A percentile compares a stretch with the other conserved stretches of the same genome.
Evolutionary conservation across 2,888 invertebrate species (phyloP).

Genomic region (Drosophila mettleri): DNA sequence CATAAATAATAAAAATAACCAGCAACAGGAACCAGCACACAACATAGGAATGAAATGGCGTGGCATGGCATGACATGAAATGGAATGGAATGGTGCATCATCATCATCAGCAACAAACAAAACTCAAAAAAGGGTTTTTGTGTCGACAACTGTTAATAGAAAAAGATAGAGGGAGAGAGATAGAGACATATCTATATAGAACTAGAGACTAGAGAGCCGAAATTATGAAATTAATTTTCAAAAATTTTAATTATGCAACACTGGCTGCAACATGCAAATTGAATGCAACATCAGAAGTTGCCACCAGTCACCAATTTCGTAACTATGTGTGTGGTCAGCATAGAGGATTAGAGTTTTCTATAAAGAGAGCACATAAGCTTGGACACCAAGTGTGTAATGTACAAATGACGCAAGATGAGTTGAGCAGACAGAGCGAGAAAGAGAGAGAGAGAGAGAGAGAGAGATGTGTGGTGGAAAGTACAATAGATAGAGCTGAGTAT

Average conservation of each 20-base stretch:
- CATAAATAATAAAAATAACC: conserved; percentile 77
- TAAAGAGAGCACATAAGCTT: background rate
- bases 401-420: background rate
- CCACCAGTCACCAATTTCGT: conserved; percentile 17
- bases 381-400: background rate
- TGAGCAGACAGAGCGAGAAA: background rate
- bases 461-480: background rate
- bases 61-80: background rate
- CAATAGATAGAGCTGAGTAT: background rate
- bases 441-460: background rate
- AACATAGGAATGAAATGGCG: conserved; percentile 4
- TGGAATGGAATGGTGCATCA: conserved; percentile 5
- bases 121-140: conserved; percentile 49
- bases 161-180: conserved; percentile 23
- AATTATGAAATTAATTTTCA: conserved; percentile 80
- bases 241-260: conserved; percentile 77
- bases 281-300: conserved; percentile 48
- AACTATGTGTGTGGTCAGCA: conserved; percentile 1
- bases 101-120: background rate
- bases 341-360: conserved; percentile 3
- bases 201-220: conserved; percentile 54
- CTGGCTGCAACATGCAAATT: conserved; percentile 73
- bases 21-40: conserved; percentile 56
- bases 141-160: conserved; percentile 45
- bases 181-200: too few species aligned